Evolutionary conservation across 2,797 vertebrate species (phyloP), one percentile per base, ranked within the genome.

Genomic region (Epinephelus coioides): DNA sequence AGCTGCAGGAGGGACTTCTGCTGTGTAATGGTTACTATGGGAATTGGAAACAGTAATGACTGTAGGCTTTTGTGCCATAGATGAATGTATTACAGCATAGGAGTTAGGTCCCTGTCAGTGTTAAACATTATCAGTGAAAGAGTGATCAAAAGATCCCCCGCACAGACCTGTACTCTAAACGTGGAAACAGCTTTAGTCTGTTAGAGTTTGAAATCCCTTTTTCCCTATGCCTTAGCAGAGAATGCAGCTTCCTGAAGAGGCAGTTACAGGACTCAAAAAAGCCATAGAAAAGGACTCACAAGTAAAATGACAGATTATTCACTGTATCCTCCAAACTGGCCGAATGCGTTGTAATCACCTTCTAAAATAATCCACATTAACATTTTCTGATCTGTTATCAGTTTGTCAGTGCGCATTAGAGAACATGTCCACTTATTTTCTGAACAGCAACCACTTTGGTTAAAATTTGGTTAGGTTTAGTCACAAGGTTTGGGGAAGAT

Each of bases 1-100:
- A 86, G 86, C 88, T 89, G 85, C 85, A 81, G 77, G 79, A 88
- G 65, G 75, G 66, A 81, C 71, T 82, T 84, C 34, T 89, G 87
- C 89, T 81, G 85, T 73, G 85, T 88, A 82, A 85, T 86, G 76
- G 76, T 87, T 85, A 82, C 83, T 74, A 70, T 74, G 54, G 77
- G 34, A 83, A 85, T 72, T 73, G 69, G 15, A 88, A 88, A 86
- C 57, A 69, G 44, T 71, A 60, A 76, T 55, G 56, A 81, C 40
- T 80, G 61, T 62, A 43, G 40, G 56, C n/a, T 51, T 80, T 50
- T 6, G 19, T 56, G 40, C 44, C 13, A 5, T 10, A 47, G 19
- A 4, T 64, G 49, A 30, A 78, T 60, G 2, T 47, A 43, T 51
- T 21, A 50, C 9, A 55, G 43, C 53, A 57, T 19, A 66, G 11